Base-by-base conservation (phyloP, 2,888 invertebrate genomes). In the Zhengitettix transpicula region DNA sequence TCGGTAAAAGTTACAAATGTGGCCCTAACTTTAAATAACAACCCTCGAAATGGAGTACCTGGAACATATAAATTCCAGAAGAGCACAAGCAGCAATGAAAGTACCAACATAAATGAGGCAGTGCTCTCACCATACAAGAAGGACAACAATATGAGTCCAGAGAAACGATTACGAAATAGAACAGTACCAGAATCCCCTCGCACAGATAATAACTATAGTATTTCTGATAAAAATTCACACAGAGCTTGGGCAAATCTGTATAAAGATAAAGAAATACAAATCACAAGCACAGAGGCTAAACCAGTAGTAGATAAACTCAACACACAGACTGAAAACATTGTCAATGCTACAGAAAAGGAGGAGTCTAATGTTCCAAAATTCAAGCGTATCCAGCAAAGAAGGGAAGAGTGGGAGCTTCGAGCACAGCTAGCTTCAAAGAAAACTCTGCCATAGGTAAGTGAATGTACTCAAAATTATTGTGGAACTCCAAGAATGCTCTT, bases 371-470 rank as follows among this genome's bases (percentile, higher is more conserved):
- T 72, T 55, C 78, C 79, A 53, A 78, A 79, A 69, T 83, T 84
- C 67, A 85, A 85, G 69, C 83, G 85, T 62, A 86, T 87, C 64
- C 79, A 84, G 69, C 85, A 86, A 68, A 79, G 85, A 68, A 78
- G 83, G 60, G 86, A 86, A 9, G 85, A 87, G 69, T 87, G 87
- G 87, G 87, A 87, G 71, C 79, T 85, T 67, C 76, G 87, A 65
- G 85, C 85, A 47, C 84, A 85, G 72, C 83, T 84, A 72, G 84
- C 81, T 15, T 57, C 62, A 12, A 62, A 63, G 60, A 60, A 60
- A 52, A 63, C 58, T 28, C 42, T 62, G 42, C 63, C 61, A 3
- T 63, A 58, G 28, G 42, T 40, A 57, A 55, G 60, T 60, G 52
- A 60, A 17, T 40, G 41, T 54, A 16, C 41, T 15, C 28, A 28